A percentile compares a stretch with the other conserved stretches of the same genome.
phyloP scores from a whole-genome alignment of 2,797 vertebrate species.

The Bovichtus diacanthus region DNA sequence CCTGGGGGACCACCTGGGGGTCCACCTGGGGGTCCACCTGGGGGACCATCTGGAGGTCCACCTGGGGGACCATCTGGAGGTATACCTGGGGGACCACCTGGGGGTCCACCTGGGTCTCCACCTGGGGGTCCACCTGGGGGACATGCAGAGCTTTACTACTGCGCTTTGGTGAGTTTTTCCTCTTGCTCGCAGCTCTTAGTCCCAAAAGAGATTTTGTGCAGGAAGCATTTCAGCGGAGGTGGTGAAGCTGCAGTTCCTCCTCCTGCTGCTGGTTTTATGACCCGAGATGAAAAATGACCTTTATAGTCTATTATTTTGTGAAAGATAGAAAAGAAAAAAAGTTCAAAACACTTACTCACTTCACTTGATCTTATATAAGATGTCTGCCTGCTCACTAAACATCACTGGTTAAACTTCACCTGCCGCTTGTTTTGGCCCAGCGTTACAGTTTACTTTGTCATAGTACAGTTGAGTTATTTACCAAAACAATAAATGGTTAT shows the following conservation, averaged over 20 bases:
- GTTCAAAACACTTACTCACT: neutral
- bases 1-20: constrained; percentile 65
- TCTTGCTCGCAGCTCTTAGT: constrained; percentile 59
- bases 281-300: constrained; percentile 53
- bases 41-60: too few relatives aligned
- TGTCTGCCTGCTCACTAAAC: neutral
- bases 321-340: constrained; percentile 4
- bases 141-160: constrained; percentile 56
- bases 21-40: too few relatives aligned
- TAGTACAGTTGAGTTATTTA: neutral
- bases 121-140: too few relatives aligned
- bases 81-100: too few relatives aligned
- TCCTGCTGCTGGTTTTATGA: constrained; percentile 52
- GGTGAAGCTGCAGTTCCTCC: constrained; percentile 62
- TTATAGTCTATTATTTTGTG: constrained; percentile 36
- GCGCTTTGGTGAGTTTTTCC: constrained; percentile 64
- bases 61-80: constrained; percentile 65
- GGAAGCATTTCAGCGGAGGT: constrained; percentile 66
- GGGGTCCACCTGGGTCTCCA: too few relatives aligned
- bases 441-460: neutral
- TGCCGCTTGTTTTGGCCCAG: neutral
- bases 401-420: too few relatives aligned
- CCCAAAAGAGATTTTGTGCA: constrained; percentile 61
- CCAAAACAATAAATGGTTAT: neutral
- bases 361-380: too few relatives aligned